Evolutionary conservation across 2,113 vertebrate species (phyloP), one percentile per base, ranked within the genome.

Genomic region (Corythornis vintsioides): DNA sequence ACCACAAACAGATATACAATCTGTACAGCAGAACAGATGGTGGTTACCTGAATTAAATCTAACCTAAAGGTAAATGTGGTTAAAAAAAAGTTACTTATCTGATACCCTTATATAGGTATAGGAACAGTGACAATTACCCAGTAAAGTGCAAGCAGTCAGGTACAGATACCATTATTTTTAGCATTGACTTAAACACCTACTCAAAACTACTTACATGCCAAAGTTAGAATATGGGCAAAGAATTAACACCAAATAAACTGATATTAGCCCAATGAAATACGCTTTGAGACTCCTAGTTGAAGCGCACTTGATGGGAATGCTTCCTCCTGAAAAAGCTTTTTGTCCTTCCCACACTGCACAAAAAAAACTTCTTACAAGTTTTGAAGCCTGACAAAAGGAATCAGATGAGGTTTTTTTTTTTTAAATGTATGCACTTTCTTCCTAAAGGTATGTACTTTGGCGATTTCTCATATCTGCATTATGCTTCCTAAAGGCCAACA

Each of bases 61-160:
- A 77, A 71, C 43, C 21, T 50, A 42, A 72, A 70, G 31, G 15
- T 19, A 60, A 80, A 38, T 45, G 5, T 20, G 40, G 73, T 80
- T 64, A 19, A 22, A 33, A 6, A 28, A 64, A 35, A 40, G 31
- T 61, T 71, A 50, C 21, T 67, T 59, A 50, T 17, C 43, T 71
- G 33, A 50, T 74, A 42, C 7, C 14, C 52, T 78, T 38, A 25
- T 6, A 78, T 4, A 35, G 15, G 29, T 47, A 35, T 25, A 35
- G 2, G 4, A 86, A 70, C 1, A 0, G 2, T 78, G 35, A 29
- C 2, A 1, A 61, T 3, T 28, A 17, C 15, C 17, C 24, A 84
- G 52, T 74, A 7, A 82, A 78, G 43, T 13, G 12, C 59, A 53
- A 82, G 24, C 48, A 38, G 15, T 7, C 28, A 63, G 38, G 5